Conservation (phyloP, 1,140 invertebrate genomes). For the Drosophila triauraria region DNA sequence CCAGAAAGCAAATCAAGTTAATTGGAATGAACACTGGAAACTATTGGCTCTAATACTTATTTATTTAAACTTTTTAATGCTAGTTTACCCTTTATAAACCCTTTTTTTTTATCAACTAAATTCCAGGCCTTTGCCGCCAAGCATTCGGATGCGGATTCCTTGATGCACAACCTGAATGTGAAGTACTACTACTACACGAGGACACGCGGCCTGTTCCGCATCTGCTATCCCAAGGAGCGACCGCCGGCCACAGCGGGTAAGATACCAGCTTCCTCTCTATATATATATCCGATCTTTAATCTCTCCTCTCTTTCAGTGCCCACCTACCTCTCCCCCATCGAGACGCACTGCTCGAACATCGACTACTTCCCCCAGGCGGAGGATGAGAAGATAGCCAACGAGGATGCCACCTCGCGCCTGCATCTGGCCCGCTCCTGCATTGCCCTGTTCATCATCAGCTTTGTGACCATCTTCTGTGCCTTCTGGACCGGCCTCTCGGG, state of each 20-base stretch:
- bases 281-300: not conserved
- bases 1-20: constrained; percentile 1
- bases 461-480: constrained; percentile 95
- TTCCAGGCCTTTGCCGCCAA: constrained; percentile 91
- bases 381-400: constrained; percentile 80
- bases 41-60: not conserved
- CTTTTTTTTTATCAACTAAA: not conserved
- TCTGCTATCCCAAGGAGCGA: constrained; percentile 95
- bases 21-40: not conserved
- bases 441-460: constrained; percentile 93
- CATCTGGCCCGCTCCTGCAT: constrained; percentile 96
- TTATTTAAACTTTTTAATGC: no score
- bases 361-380: constrained; percentile 91
- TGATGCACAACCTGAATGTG: constrained; percentile 91
- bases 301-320: constrained; percentile 87
- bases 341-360: constrained; percentile 97
- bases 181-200: constrained; percentile 95
- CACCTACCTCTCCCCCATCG: constrained; percentile 95
- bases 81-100: not conserved
- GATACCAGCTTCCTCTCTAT: constrained; percentile 16
- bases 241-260: constrained; percentile 90
- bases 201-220: constrained; percentile 94
- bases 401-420: constrained; percentile 87
- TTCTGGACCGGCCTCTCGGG: constrained; percentile 96
- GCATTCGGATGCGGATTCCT: constrained; percentile 89